Conservation (phyloP, 2,888 invertebrate species). For the Poecilus cupreus region DNA sequence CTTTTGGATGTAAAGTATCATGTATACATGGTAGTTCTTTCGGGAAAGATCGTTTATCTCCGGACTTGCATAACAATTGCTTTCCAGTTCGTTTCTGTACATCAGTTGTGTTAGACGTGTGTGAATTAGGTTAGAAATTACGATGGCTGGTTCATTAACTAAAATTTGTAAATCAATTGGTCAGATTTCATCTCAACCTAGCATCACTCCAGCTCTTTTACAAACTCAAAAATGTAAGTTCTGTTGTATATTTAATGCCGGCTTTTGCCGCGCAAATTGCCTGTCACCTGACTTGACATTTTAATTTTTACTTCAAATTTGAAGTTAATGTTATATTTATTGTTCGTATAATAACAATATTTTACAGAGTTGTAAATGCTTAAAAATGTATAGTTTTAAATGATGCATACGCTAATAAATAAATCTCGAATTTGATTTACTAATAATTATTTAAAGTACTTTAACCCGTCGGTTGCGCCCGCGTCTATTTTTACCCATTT, state of each 20-base stretch:
- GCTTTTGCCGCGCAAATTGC: slow-evolving; percentile 10
- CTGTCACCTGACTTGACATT: neutral
- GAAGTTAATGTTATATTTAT: no score
- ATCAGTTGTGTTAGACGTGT: slow-evolving; percentile 40
- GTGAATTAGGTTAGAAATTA: slow-evolving; percentile 67
- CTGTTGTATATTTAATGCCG: slow-evolving; percentile 1
- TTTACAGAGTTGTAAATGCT: no score
- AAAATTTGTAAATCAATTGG: slow-evolving; percentile 69
- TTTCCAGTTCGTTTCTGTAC: slow-evolving; percentile 42
- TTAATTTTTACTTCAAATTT: no score
- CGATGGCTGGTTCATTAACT: slow-evolving; percentile 71
- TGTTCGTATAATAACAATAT: no score
- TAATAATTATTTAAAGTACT: neutral
- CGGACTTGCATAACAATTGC: slow-evolving; percentile 55
- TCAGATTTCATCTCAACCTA: slow-evolving; percentile 65
- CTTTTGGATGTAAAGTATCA: neutral
- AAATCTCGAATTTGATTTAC: neutral
- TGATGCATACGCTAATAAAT: neutral
- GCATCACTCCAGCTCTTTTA: slow-evolving; percentile 61
- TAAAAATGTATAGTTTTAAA: no score
- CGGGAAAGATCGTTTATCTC: slow-evolving; percentile 14
- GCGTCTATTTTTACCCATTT: slow-evolving; percentile 32
- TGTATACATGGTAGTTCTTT: slow-evolving; percentile 43
- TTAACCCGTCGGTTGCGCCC: neutral
- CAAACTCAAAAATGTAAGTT: slow-evolving; percentile 68